Percentiles rank a stretch among this genome's conserved stretches.
Evolutionary conservation across 2,888 invertebrate species (phyloP).

Genomic region (Physocephala rufipes): DNA sequence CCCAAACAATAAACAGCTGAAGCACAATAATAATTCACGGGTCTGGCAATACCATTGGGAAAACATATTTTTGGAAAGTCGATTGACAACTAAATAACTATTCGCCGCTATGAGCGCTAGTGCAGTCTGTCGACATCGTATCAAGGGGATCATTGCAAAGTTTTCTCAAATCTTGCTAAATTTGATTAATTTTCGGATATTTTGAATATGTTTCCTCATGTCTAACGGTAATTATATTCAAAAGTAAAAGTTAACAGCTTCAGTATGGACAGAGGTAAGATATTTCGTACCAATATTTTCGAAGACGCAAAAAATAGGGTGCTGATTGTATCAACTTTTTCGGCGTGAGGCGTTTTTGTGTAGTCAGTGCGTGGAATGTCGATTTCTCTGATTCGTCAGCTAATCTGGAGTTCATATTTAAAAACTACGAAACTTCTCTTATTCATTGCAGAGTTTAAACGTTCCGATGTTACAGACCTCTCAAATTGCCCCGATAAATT

Average conservation of each 20-base stretch:
- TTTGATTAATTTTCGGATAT: background rate
- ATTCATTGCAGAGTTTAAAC: constrained; percentile 67
- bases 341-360: too few relatives aligned
- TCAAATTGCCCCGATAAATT: constrained; percentile 65
- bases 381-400: too few relatives aligned
- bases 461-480: constrained; percentile 67
- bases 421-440: background rate
- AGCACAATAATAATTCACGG: background rate
- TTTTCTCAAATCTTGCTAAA: background rate
- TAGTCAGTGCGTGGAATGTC: too few relatives aligned
- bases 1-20: too few relatives aligned
- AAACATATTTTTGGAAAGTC: background rate
- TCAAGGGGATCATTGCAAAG: background rate
- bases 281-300: background rate
- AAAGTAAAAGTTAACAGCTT: background rate
- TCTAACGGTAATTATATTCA: constrained; percentile 2
- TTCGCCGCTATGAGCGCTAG: constrained; percentile 19
- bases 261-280: constrained; percentile 28
- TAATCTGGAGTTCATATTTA: too few relatives aligned
- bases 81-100: constrained; percentile 13
- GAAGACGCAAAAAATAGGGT: too few relatives aligned
- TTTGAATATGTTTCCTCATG: constrained; percentile 16
- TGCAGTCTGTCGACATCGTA: constrained; percentile 9
- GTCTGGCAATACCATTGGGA: constrained; percentile 19
- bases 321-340: too few relatives aligned